Evolutionary conservation across 1,140 invertebrate genomes (phyloP), one percentile per base, ranked within the genome.

Genomic region (Zophobas atratus): DNA sequence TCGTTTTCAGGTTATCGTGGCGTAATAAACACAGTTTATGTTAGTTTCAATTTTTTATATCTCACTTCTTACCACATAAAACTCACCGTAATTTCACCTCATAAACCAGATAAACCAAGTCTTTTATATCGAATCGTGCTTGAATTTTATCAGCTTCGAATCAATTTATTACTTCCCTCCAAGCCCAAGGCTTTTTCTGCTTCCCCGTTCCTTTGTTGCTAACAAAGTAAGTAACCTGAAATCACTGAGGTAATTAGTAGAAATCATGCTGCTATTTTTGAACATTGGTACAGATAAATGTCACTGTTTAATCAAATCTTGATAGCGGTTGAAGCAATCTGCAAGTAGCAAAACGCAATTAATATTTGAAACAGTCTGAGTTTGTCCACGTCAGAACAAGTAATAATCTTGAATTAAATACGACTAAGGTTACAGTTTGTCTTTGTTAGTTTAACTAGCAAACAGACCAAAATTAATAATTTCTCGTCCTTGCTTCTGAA

Each of bases 321-420:
- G 56, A 36, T 60, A 8, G 35, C 35, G 56, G 36, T 35, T 33
- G 33, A 8, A 35, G 56, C 60, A 67, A 67, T 67, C 39, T 67
- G 39, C 60, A 41, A 43, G 60, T 67, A 43, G 60, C 60, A 43
- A 67, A 67, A 43, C 60, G 60, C 38, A 60, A 67, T 67, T 67
- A 67, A 67, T 67, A 67, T 67, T 67, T 67, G 60, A 67, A 43
- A 6, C 60, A 48, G 43, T 67, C 38, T 36, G 39, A 67, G 60
- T 67, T 67, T 41, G 60, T 67, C 38, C 60, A 67, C 39, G 60
- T 67, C 60, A 67, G 33, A 67, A 41, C 60, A 43, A 41, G 60
- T 67, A 67, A 67, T 67, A 67, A 67, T 67, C 60, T 39, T 67
- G 60, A 67, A 67, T 67, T 67, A 67, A 67, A 67, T 67, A 67